phyloP scores from a whole-genome alignment of 2,888 invertebrate genomes.

The Mythimna lalbum region DNA sequence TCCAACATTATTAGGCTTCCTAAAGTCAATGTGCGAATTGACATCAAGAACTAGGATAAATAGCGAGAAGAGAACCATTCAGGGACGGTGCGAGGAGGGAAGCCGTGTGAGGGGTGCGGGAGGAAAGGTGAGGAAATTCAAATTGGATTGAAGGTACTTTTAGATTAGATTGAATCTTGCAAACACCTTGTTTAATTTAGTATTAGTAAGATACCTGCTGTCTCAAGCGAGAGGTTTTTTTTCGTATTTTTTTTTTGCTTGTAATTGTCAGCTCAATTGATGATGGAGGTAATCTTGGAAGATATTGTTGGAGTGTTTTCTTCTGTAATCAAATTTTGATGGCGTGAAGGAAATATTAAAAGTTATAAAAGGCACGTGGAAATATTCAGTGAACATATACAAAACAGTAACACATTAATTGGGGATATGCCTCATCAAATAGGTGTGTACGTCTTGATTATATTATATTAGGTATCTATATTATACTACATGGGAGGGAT shows the following conservation, averaged over 20 bases:
- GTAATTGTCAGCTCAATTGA: slow-evolving; percentile 49
- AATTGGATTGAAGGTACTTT: slow-evolving; percentile 90
- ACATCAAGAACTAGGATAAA: slow-evolving; percentile 55
- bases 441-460: too few relatives aligned
- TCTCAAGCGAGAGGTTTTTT: slow-evolving; percentile 35
- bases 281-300: slow-evolving; percentile 41
- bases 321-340: slow-evolving; percentile 14
- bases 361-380: not conserved
- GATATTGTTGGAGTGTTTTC: slow-evolving; percentile 9
- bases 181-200: slow-evolving; percentile 89
- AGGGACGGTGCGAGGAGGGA: slow-evolving; percentile 60
- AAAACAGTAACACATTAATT: too few relatives aligned
- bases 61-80: slow-evolving; percentile 64
- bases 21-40: slow-evolving; percentile 44
- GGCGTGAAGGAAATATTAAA: not conserved
- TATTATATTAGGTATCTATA: too few relatives aligned
- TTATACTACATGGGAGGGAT: too few relatives aligned
- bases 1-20: not conserved
- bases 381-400: not conserved
- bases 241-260: slow-evolving; percentile 16
- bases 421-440: too few relatives aligned
- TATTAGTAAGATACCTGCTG: slow-evolving; percentile 72
- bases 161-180: slow-evolving; percentile 89
- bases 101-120: slow-evolving; percentile 38
- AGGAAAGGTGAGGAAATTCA: slow-evolving; percentile 81